phyloP scores from a whole-genome alignment of 23 tunicate species.

The Halocynthia aurantium region DNA sequence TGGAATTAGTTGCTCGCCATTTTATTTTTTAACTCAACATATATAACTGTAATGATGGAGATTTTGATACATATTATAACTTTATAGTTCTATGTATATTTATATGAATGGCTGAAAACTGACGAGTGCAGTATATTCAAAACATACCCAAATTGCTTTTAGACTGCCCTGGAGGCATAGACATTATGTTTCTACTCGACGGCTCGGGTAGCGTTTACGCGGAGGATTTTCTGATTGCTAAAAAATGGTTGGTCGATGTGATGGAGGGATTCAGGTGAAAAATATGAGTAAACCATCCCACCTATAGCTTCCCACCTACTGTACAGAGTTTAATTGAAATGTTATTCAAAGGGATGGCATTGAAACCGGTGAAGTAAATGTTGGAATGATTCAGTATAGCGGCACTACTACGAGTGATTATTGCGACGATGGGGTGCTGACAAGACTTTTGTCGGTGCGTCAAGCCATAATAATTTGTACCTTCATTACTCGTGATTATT shows the following conservation, averaged over 20 bases:
- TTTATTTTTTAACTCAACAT: no score
- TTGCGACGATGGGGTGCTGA: background rate
- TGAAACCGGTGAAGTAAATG: slow-evolving; percentile 14
- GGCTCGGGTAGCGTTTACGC: slow-evolving; percentile 14
- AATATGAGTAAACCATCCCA: background rate
- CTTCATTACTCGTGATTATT: background rate
- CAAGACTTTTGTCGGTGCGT: slow-evolving; percentile 12
- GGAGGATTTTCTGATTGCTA: slow-evolving; percentile 1
- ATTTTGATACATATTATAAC: no score
- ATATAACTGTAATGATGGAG: no score
- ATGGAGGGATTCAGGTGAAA: slow-evolving; percentile 19
- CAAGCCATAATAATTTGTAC: background rate
- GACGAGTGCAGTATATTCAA: no score
- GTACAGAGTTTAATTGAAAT: background rate
- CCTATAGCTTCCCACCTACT: background rate
- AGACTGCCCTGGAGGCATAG: slow-evolving; percentile 29
- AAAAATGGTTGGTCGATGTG: slow-evolving; percentile 5
- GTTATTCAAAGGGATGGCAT: slow-evolving; percentile 7
- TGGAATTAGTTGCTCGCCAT: no score
- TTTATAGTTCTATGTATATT: no score
- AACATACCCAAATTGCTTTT: background rate
- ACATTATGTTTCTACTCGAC: slow-evolving; percentile 14
- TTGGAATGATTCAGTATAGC: slow-evolving; percentile 24
- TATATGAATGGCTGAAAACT: no score
- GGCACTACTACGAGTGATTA: background rate